These are phyloP conservation scores for Actenoides hombroni DNA, from an alignment of 2,113 vertebrate genomes.

Conservation along the genomic window DNA sequence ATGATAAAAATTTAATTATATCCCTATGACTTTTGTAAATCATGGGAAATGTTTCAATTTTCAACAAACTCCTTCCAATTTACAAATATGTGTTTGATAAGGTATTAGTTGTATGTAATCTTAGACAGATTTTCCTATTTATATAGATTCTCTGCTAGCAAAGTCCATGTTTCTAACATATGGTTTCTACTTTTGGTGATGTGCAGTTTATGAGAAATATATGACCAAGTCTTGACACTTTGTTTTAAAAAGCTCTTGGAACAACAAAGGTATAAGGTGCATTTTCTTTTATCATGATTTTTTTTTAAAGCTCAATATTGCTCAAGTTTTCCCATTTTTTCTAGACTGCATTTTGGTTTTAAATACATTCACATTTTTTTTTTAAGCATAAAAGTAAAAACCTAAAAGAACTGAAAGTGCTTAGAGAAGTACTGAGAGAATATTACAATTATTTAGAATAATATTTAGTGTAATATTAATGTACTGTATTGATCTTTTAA, in stretches of 20 bases:
- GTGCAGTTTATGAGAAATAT: neutral
- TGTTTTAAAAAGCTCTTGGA: neutral
- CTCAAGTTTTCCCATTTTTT: neutral
- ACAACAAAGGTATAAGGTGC: accelerated
- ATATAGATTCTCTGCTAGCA: neutral
- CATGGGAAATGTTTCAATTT: neutral
- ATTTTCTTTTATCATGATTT: neutral
- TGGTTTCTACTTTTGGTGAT: neutral
- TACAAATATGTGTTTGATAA: neutral
- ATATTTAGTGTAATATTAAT: neutral
- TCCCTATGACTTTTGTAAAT: neutral
- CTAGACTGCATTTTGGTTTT: neutral
- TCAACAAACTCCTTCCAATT: neutral
- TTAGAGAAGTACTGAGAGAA: neutral
- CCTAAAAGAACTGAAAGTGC: neutral
- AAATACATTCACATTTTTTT: neutral
- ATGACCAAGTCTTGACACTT: neutral
- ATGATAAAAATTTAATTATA: neutral
- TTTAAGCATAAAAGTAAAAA: neutral
- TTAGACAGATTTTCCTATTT: neutral
- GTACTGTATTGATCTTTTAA: neutral
- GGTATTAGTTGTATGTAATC: neutral
- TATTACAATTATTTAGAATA: neutral
- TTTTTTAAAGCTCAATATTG: neutral
- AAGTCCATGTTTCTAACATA: neutral